phyloP scores from a whole-genome alignment of 2,113 vertebrate genomes.

The Forbesichthys papilliferus region DNA sequence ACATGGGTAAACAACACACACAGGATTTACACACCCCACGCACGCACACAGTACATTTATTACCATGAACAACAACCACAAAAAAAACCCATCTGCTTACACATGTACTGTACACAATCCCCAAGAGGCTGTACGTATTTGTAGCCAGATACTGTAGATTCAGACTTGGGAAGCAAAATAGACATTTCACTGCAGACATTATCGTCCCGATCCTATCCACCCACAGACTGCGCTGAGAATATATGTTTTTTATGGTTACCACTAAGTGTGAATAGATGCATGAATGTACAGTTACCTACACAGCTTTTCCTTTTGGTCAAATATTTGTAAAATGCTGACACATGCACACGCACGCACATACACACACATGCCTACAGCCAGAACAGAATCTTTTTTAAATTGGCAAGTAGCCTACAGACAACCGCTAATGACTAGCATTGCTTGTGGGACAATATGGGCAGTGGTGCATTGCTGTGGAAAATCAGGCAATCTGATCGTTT shows the following conservation, averaged over 20 bases:
- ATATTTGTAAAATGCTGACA: not conserved
- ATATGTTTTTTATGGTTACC: too few relatives aligned
- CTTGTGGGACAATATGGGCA: too few relatives aligned
- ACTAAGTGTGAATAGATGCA: too few relatives aligned
- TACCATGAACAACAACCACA: not conserved
- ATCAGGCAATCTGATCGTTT: too few relatives aligned
- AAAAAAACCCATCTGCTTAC: not conserved
- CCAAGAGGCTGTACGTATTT: conserved; percentile 6
- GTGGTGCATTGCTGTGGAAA: too few relatives aligned
- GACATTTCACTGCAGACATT: conserved; percentile 19
- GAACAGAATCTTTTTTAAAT: too few relatives aligned
- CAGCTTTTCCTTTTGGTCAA: too few relatives aligned
- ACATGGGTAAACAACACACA: conserved; percentile 22
- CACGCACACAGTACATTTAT: conserved; percentile 5
- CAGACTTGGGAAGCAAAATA: conserved; percentile 10
- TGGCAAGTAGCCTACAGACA: too few relatives aligned
- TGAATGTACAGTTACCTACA: too few relatives aligned
- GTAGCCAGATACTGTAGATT: not conserved
- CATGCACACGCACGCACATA: not conserved
- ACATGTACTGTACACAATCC: conserved; percentile 15
- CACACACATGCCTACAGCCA: too few relatives aligned
- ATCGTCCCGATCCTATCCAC: conserved; percentile 7
- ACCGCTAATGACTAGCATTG: too few relatives aligned
- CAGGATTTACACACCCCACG: conserved; percentile 18
- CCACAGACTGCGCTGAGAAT: conserved; percentile 8